phyloP scores from a whole-genome alignment of 64 coral and sea anemone genomes.

The Montipora foliosa region DNA sequence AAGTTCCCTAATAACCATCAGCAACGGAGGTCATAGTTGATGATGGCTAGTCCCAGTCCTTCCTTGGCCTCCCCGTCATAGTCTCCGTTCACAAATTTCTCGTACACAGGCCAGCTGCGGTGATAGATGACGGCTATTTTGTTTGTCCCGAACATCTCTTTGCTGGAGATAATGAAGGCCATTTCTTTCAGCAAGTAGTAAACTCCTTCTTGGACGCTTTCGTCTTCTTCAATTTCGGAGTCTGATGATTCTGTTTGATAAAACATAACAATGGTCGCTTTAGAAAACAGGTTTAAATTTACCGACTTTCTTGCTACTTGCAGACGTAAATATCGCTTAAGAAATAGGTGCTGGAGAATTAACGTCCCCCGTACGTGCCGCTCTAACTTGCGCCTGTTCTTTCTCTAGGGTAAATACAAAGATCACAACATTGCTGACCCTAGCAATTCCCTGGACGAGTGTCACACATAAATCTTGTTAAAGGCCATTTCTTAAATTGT shows the following conservation, averaged over 20 bases:
- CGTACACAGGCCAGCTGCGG: slow-evolving; percentile 71
- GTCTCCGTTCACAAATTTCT: slow-evolving; percentile 78
- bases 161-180: slow-evolving; percentile 70
- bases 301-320: not conserved
- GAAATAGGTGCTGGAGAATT: too few relatives aligned
- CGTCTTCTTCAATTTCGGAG: slow-evolving; percentile 63
- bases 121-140: slow-evolving; percentile 75
- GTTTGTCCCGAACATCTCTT: slow-evolving; percentile 69
- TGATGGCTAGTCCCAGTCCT: slow-evolving; percentile 72
- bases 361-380: not conserved
- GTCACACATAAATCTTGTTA: not conserved
- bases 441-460: not conserved
- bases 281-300: not conserved
- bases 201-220: slow-evolving; percentile 78
- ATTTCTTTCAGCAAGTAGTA: slow-evolving; percentile 73
- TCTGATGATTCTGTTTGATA: slow-evolving; percentile 46
- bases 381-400: not conserved
- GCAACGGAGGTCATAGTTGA: slow-evolving; percentile 29
- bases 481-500: not conserved
- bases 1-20: not conserved
- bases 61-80: slow-evolving; percentile 74
- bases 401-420: too few relatives aligned
- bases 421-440: not conserved
- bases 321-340: too few relatives aligned
- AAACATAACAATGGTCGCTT: slow-evolving; percentile 8